A percentile compares a stretch with the other conserved stretches of the same genome.
Evolutionary conservation across 2,113 vertebrate genomes (phyloP).

Genomic region (Lontra canadensis): DNA sequence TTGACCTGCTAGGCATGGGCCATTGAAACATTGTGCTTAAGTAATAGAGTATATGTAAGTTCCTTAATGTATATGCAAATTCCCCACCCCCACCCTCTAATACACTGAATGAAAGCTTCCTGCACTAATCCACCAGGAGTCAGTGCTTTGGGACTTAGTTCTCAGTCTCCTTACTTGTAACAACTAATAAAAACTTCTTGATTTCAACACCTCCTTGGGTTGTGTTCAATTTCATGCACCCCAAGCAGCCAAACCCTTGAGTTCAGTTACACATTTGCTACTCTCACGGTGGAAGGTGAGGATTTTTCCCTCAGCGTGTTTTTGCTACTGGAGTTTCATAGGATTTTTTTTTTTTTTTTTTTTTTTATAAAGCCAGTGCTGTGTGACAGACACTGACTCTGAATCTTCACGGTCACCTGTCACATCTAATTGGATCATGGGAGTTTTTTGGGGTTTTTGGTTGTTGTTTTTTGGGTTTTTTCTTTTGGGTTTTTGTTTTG

Average conservation of each 20-base stretch:
- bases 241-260: neutral
- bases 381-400: neutral
- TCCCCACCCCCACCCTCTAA: neutral
- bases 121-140: neutral
- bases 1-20: neutral
- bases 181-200: neutral
- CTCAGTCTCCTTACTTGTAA: neutral
- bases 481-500: neutral
- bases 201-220: neutral
- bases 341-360: neutral
- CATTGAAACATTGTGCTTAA: neutral
- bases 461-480: neutral
- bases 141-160: neutral
- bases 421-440: neutral
- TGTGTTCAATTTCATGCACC: neutral
- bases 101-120: neutral
- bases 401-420: neutral
- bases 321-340: neutral
- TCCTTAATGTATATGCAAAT: neutral
- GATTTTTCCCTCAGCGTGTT: neutral
- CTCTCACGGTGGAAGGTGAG: neutral
- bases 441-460: too few species aligned
- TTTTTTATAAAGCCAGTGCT: neutral
- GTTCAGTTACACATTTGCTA: neutral
- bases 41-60: neutral